A percentile compares a stretch with the other conserved stretches of the same genome.
Evolutionary conservation across 1,140 invertebrate species (phyloP).

Genomic region (Luehdorfia chinensis): DNA sequence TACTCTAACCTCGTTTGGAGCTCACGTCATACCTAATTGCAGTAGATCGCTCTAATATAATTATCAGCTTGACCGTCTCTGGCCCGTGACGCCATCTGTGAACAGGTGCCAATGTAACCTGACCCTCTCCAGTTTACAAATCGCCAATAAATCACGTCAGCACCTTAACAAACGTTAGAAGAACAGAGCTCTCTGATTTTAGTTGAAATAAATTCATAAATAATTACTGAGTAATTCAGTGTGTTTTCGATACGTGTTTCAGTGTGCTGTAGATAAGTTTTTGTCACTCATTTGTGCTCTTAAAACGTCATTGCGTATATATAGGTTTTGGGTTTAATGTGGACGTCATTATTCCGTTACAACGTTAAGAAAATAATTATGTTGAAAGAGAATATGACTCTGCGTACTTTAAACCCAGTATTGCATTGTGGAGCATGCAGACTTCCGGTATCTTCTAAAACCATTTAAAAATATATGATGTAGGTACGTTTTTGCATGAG

Average conservation of each 20-base stretch:
- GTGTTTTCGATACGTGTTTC: constrained; percentile 6
- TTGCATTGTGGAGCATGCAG: too few relatives aligned
- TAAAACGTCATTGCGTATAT: too few relatives aligned
- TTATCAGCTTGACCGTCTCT: constrained; percentile 39
- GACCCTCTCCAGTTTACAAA: constrained; percentile 19
- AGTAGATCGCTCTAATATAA: constrained; percentile 45
- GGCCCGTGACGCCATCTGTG: constrained; percentile 42
- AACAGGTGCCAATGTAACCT: constrained; percentile 33
- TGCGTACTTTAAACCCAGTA: too few relatives aligned
- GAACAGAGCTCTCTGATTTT: constrained; percentile 18
- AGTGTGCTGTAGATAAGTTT: background rate
- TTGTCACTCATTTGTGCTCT: too few relatives aligned
- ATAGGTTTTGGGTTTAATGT: too few relatives aligned
- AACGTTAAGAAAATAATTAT: too few relatives aligned
- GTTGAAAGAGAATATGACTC: too few relatives aligned
- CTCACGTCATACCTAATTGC: constrained; percentile 59
- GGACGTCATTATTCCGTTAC: too few relatives aligned
- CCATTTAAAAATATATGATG: too few relatives aligned
- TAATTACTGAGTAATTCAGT: constrained; percentile 21
- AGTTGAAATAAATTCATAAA: constrained; percentile 19
- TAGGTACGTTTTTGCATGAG: too few relatives aligned
- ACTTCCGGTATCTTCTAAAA: too few relatives aligned
- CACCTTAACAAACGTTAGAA: background rate
- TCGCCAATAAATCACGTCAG: constrained; percentile 14
- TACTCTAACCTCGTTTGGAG: too few relatives aligned